A percentile compares a stretch with the other conserved stretches of the same genome.
phyloP scores from a whole-genome alignment of 2,888 invertebrate species.

The Capitulum mitella region DNA sequence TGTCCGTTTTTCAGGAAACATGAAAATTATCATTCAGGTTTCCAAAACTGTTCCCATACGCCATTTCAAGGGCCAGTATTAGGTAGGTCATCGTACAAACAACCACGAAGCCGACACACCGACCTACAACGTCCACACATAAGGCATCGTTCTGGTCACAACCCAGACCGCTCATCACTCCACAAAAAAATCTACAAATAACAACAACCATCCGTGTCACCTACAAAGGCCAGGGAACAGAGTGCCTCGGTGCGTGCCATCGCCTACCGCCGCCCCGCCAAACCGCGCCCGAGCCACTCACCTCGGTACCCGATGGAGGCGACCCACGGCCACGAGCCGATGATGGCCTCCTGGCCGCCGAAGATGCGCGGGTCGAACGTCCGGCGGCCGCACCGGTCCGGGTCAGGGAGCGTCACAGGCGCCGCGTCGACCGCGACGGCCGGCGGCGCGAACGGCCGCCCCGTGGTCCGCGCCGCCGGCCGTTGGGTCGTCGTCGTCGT shows the following conservation, averaged over 20 bases:
- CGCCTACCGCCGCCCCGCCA: too few species aligned
- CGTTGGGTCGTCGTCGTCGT: too few species aligned
- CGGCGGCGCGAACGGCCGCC: neutral
- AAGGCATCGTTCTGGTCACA: neutral
- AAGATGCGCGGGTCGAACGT: neutral
- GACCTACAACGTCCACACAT: neutral
- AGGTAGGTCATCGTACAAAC: too few species aligned
- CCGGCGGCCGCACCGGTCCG: neutral
- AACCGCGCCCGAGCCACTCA: neutral
- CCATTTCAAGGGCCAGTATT: too few species aligned
- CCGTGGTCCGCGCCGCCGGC: too few species aligned
- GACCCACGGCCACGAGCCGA: neutral
- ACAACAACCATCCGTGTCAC: neutral
- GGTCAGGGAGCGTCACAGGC: too few species aligned
- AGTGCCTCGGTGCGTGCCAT: too few species aligned
- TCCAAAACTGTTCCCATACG: neutral
- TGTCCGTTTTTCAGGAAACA: neutral
- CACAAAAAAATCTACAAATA: neutral
- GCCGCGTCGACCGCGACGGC: neutral
- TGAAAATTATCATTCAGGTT: neutral
- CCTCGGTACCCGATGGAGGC: neutral
- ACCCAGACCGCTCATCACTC: too few species aligned
- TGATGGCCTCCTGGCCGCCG: neutral
- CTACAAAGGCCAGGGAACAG: neutral
- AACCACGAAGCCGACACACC: neutral